Base-by-base conservation (phyloP, 2,113 vertebrate species). In the Colius striatus region DNA sequence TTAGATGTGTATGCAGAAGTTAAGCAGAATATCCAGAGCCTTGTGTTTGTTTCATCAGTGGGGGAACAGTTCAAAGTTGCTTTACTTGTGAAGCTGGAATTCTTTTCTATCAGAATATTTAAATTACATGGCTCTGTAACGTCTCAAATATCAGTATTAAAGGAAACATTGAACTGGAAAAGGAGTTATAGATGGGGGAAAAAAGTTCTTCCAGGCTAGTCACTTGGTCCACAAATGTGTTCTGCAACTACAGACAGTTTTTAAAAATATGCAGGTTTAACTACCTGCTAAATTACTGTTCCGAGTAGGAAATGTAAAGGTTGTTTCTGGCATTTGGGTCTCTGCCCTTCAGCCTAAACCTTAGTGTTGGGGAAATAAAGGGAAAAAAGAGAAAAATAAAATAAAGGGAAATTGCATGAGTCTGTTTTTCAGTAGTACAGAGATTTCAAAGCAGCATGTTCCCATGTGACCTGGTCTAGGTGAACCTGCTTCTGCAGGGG, bases 161-260 rank as follows among this genome's bases (percentile, higher is more conserved):
- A 66, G 34, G 34, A 85, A 53, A 72, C 81, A 88, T 51, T 50
- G 57, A 80, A 34, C 19, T 66, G 19, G 70, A n/a, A 66, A 54
- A 67, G 36, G 43, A 63, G 36, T 16, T 62, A 3, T 0, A 48
- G 18, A 62, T 67, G 43, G 36, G 17, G 72, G 12, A 32, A 1
- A 36, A 16, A 62, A n/a, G 6, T 57, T 72, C 32, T 78, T 85
- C 20, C 12, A 57, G 36, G 29, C 9, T 11, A 16, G 16, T 55
- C 61, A 6, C 7, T 45, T 15, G 21, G 32, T 83, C n/a, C 34
- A 65, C 8, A 9, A 62, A 11, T 0, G 0, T 29, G 12, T 78
- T 75, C 29, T 72, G 38, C 32, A 32, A 1, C 41, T 78, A 41
- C 20, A 47, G 34, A 10, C 11, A 25, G 3, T 74, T 81, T 16